phyloP scores from a whole-genome alignment of 2,797 vertebrate genomes.

The Anabacerthia variegaticeps region DNA sequence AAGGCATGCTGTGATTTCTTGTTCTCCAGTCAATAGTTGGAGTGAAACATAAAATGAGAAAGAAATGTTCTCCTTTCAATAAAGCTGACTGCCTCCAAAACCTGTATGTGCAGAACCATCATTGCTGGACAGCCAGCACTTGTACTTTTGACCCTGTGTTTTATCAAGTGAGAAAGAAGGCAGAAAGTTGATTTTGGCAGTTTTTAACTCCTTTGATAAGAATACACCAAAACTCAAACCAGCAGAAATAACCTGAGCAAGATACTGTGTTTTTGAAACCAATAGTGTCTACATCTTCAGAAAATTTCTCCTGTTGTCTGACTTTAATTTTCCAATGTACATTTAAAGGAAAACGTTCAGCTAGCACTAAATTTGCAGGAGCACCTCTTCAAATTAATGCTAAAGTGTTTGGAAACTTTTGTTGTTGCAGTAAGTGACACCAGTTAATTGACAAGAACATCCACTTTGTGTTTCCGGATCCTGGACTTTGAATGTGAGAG shows the following conservation, averaged over 20 bases:
- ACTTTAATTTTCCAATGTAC: neutral
- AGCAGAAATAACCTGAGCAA: neutral
- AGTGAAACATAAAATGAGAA: neutral
- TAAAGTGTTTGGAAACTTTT: constrained; percentile 17
- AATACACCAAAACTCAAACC: neutral
- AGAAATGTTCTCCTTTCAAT: neutral
- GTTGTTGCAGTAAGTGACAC: neutral
- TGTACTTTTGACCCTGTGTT: neutral
- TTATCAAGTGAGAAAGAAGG: neutral
- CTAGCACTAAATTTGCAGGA: neutral
- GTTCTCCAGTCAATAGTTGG: neutral
- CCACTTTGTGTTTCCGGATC: neutral
- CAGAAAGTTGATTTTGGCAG: neutral
- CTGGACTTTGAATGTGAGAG: neutral
- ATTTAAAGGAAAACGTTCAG: neutral
- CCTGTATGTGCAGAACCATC: neutral
- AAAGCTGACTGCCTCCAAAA: neutral
- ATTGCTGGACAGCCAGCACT: neutral
- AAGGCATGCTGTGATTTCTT: accelerated
- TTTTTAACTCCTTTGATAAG: neutral
- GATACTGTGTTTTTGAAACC: neutral
- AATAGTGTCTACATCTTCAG: neutral
- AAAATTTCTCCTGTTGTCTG: neutral
- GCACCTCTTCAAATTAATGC: neutral
- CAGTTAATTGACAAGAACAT: neutral